Percentiles rank a stretch among this genome's conserved stretches.
phyloP scores from a whole-genome alignment of 2,888 invertebrate species.

The Heliconius erato region DNA sequence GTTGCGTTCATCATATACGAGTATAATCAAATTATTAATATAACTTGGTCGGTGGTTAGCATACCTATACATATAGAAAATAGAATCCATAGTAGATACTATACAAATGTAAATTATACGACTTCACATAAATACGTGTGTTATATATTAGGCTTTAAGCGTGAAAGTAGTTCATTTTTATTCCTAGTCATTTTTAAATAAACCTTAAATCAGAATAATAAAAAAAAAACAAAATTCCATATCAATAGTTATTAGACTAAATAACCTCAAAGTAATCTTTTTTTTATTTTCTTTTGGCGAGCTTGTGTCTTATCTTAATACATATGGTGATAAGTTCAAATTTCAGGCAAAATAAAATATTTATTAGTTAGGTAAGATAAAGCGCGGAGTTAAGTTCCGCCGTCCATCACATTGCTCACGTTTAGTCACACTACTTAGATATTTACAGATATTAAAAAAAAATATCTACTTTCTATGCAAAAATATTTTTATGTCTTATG shows the following conservation, averaged over 20 bases:
- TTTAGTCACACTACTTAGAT: neutral
- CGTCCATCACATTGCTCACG: neutral
- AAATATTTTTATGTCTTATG: neutral
- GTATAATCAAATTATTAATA: neutral
- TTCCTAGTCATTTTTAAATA: neutral
- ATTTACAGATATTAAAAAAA: no score
- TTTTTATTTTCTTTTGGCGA: neutral
- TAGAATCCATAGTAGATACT: neutral
- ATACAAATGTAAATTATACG: neutral
- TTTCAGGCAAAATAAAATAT: neutral
- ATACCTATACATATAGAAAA: conserved; percentile 14
- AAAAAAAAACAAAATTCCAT: neutral
- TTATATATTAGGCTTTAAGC: neutral
- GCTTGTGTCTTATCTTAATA: neutral
- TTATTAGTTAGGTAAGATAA: neutral
- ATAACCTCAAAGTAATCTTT: neutral
- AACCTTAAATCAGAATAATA: neutral
- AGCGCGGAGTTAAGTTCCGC: neutral
- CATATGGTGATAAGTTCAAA: neutral
- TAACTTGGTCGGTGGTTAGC: conserved; percentile 21
- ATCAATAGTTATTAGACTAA: neutral
- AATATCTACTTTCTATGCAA: no score
- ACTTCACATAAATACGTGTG: neutral
- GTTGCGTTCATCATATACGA: neutral
- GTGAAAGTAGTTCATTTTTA: neutral